Evolutionary conservation across 2,888 invertebrate genomes (phyloP).

Genomic region (Philhelius pedissequus): DNA sequence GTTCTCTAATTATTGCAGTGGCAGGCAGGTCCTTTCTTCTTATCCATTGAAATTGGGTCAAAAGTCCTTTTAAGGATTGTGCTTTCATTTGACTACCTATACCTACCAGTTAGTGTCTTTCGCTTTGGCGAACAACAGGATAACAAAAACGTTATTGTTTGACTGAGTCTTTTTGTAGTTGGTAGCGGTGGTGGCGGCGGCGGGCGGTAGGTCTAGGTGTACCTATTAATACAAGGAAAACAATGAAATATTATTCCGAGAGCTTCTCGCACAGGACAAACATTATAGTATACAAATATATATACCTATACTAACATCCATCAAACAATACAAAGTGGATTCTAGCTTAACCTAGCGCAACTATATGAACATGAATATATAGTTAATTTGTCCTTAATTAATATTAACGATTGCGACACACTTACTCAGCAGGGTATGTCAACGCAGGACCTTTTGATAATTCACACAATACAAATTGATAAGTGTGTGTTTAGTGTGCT

Average conservation of each 20-base stretch:
- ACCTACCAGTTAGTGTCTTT: conserved; percentile 4
- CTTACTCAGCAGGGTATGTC: conserved; percentile 25
- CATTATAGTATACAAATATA: no score
- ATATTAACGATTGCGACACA: conserved; percentile 34
- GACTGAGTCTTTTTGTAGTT: neutral
- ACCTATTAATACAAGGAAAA: no score
- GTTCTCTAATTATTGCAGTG: conserved; percentile 34
- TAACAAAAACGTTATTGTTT: conserved; percentile 26
- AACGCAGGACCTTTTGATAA: conserved; percentile 32
- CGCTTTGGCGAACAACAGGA: neutral
- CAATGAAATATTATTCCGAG: neutral
- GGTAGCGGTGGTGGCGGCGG: no score
- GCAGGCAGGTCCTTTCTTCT: neutral
- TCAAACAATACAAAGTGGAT: conserved; percentile 23
- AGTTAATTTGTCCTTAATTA: conserved; percentile 43
- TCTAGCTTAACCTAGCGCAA: conserved; percentile 5
- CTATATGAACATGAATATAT: neutral
- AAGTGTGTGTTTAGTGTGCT: neutral
- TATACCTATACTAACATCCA: neutral
- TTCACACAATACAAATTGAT: conserved; percentile 22
- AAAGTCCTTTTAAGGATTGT: conserved; percentile 6
- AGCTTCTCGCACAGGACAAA: neutral
- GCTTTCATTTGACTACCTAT: neutral
- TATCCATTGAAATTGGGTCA: conserved; percentile 19
- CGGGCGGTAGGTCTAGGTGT: no score